Evolutionary conservation across 30 jellyfish, hydroid and myxozoan genomes (phyloP).

Genomic region (Phacellophora camtschatica): DNA sequence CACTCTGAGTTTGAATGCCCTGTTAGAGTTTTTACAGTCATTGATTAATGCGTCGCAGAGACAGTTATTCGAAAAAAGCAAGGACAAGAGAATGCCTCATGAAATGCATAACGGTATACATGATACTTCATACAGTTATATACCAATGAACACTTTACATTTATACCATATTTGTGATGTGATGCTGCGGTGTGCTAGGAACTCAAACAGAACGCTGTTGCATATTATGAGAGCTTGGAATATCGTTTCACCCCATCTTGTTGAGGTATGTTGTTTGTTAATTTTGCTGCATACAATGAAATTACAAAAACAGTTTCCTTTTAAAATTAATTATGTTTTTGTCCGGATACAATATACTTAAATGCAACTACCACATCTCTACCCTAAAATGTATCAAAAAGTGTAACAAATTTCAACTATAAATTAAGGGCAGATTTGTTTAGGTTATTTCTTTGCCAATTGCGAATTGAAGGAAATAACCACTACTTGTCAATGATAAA

Average conservation of each 20-base stretch:
- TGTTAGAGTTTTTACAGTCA: constrained; percentile 68
- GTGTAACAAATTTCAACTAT: too few relatives aligned
- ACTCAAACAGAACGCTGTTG: constrained; percentile 71
- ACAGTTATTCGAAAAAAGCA: constrained; percentile 74
- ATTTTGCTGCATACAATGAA: too few relatives aligned
- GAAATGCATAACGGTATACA: constrained; percentile 22
- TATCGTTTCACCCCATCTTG: constrained; percentile 79
- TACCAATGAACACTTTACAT: constrained; percentile 87
- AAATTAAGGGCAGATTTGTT: too few relatives aligned
- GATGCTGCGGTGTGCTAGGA: constrained; percentile 93
- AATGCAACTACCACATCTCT: too few relatives aligned
- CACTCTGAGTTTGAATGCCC: constrained; percentile 74
- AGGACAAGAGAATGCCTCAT: constrained; percentile 6
- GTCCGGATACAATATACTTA: too few relatives aligned
- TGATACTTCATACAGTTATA: constrained; percentile 11
- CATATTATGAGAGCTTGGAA: constrained; percentile 95
- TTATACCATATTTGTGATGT: constrained; percentile 96
- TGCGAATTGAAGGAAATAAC: too few relatives aligned
- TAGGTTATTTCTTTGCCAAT: too few relatives aligned
- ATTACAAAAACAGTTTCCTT: too few relatives aligned
- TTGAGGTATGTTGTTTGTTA: constrained; percentile 90
- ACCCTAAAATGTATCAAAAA: too few relatives aligned
- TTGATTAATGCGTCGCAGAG: constrained; percentile 81
- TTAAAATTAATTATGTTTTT: too few relatives aligned
- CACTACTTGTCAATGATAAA: too few relatives aligned